phyloP scores from a whole-genome alignment of 2,888 invertebrate species.

The Scaptomyza cyrtandrae region DNA sequence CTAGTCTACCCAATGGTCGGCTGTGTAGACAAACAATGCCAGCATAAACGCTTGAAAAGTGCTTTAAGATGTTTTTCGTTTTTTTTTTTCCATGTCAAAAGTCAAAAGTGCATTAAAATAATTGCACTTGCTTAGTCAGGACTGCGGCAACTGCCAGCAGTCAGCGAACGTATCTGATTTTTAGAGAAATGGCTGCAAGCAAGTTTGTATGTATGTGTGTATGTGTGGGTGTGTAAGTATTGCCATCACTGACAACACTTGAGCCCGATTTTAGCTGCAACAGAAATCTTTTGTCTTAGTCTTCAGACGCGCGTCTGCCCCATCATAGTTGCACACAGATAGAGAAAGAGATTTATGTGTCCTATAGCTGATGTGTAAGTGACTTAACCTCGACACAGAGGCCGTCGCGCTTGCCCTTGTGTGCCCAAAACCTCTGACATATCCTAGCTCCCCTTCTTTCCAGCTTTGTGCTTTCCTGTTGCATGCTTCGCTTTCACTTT shows the following conservation, averaged over 20 bases:
- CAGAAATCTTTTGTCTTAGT: conserved; percentile 63
- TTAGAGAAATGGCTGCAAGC: conserved; percentile 29
- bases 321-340: conserved; percentile 25
- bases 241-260: conserved; percentile 69
- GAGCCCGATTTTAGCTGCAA: conserved; percentile 57
- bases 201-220: neutral
- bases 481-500: conserved; percentile 61
- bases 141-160: conserved; percentile 46
- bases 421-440: neutral
- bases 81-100: conserved; percentile 70
- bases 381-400: conserved; percentile 64
- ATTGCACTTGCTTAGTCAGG: conserved; percentile 78
- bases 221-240: conserved; percentile 15
- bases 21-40: conserved; percentile 63
- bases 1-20: neutral
- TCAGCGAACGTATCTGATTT: conserved; percentile 42
- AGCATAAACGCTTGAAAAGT: conserved; percentile 69
- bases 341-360: conserved; percentile 45
- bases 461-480: conserved; percentile 54
- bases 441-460: neutral
- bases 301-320: conserved; percentile 53
- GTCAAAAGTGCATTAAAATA: conserved; percentile 84
- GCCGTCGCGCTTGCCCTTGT: conserved; percentile 41
- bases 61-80: conserved; percentile 54
- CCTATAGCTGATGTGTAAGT: conserved; percentile 18